Base-by-base conservation (phyloP, 2,797 vertebrate species). In the Oreochromis grahami region DNA sequence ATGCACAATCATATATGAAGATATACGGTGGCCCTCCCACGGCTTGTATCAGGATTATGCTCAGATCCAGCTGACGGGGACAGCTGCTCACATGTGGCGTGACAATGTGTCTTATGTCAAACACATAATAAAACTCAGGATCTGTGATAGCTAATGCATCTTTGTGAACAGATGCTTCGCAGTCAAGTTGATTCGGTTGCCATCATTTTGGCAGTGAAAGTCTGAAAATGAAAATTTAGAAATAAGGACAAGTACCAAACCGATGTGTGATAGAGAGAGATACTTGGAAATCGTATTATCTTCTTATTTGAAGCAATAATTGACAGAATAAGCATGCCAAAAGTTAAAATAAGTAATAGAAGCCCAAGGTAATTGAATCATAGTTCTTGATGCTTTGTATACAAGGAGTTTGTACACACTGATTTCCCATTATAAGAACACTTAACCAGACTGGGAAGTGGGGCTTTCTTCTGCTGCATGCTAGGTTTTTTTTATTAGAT, bases 61-160 rank as follows among this genome's bases (percentile, higher is more conserved):
- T 78, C 38, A 77, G 72, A 82, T 76, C 19, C 68, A 72, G 29
- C 65, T 51, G 55, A 80, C 29, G 53, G 51, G 34, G 32, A 83
- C 60, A 89, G 80, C 48, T 85, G 82, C n/a, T 87, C 77, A 51
- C 70, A 86, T 56, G 68, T 76, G 79, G 36, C 26, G 38, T 48
- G 21, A 45, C 14, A 82, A 76, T 50, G 48, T 2, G 24, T 53
- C 76, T 63, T n/a, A 77, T 72, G 56, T 80, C 24, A 3, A 32
- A 51, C 68, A 36, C 51, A 53, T 24, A 17, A 19, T 36, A 56
- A 76, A 76, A 84, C 72, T 21, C 21, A 36, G 32, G 50, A 77
- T 32, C 41, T 84, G 63, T 55, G 52, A 74, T 77, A 48, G 84
- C 51, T 68, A 24, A 15, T 32, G 29, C 4, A 21, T 63, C 24